A percentile compares a stretch with the other conserved stretches of the same genome.
Conservation (phyloP, 1,140 invertebrate genomes). For the Drosophila baimaii region DNA sequence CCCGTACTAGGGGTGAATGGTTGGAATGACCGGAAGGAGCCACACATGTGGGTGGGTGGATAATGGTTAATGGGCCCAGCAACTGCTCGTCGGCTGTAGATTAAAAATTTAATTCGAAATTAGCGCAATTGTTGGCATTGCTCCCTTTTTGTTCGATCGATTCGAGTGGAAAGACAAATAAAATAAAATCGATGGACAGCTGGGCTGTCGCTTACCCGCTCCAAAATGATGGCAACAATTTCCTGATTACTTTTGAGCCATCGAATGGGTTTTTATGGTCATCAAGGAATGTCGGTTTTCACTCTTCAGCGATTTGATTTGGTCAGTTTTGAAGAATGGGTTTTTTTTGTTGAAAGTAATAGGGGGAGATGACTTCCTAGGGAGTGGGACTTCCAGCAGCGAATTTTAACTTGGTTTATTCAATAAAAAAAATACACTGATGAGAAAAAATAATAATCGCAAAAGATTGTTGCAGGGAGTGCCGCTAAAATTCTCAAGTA, state of each 20-base stretch:
- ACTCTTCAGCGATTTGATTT: conserved; percentile 36
- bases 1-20: conserved; percentile 60
- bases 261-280: conserved; percentile 63
- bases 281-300: conserved; percentile 56
- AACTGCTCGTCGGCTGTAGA: conserved; percentile 61
- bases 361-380: too few species aligned
- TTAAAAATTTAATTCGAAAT: conserved; percentile 83
- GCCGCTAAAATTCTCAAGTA: background rate
- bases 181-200: conserved; percentile 59
- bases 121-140: conserved; percentile 80
- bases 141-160: conserved; percentile 51
- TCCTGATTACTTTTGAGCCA: conserved; percentile 73
- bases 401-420: background rate
- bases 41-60: conserved; percentile 75
- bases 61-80: conserved; percentile 23
- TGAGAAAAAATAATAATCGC: too few species aligned
- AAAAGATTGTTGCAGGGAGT: background rate
- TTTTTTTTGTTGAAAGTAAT: background rate
- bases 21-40: conserved; percentile 28
- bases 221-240: conserved; percentile 72
- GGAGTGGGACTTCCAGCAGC: too few species aligned
- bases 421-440: too few species aligned
- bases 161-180: conserved; percentile 63
- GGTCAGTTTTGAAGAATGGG: conserved; percentile 12
- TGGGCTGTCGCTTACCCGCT: conserved; percentile 38